Base-by-base conservation (phyloP, 2,797 vertebrate genomes). In the Cynodonichthys magdalenae region DNA sequence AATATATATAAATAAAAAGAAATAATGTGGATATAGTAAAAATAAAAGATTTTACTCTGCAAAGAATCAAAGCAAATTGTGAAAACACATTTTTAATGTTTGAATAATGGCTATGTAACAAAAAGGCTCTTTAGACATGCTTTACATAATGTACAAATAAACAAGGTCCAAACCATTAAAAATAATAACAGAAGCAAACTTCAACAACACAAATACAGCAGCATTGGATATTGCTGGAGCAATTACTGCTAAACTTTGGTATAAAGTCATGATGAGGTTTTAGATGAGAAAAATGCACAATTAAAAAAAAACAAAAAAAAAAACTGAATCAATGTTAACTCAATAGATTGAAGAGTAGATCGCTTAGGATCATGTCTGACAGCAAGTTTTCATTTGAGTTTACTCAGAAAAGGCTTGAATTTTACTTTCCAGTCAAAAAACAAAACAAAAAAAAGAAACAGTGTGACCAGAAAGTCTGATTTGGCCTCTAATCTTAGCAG, bases 91-190 rank as follows among this genome's bases (percentile, higher is more conserved):
- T 74, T 93, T 93, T 93, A 92, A 90, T 93, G 82, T 87, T 90
- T 72, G 84, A 92, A 81, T 90, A 92, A 90, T 82, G 79, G 87
- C 85, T 90, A 88, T 59, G 79, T 90, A 90, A 91, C 81, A 91
- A 89, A 90, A 92, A 87, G 72, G 54, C 81, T 89, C 71, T 90
- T 90, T 85, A 84, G 76, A 92, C 91, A 93, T 93, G 92, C 91
- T 94, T 93, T 93, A 94, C 89, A 93, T 84, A 93, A 93, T 92
- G 84, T 93, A 94, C 91, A 93, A 54, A 77, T 83, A 90, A 85
- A 86, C 67, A 83, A 89, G 70, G 77, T 80, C 50, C 77, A 78
- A 87, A 85, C 77, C 66, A 79, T 74, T 19, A 63, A 19, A 64
- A 75, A 71, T 15, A 60, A 61, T 52, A 24, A 15, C 3, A 51